phyloP scores from a whole-genome alignment of 2,888 invertebrate genomes.

The Blomia tropicalis region DNA sequence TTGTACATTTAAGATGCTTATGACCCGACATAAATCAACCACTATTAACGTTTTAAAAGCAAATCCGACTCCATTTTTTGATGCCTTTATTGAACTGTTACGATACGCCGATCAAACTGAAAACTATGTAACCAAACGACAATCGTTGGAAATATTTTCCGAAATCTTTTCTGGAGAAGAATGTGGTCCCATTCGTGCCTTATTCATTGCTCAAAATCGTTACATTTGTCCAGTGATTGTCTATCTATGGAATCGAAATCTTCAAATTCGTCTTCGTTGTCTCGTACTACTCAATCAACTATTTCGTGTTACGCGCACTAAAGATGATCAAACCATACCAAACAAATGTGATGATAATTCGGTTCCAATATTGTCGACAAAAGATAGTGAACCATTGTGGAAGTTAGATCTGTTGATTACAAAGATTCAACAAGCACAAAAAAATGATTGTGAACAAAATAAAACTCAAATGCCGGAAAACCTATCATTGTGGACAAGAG shows the following conservation, averaged over 20 bases:
- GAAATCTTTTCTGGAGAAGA: slow-evolving; percentile 10
- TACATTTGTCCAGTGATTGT: background rate
- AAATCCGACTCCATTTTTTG: slow-evolving; percentile 9
- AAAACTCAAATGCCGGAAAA: background rate
- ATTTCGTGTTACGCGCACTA: background rate
- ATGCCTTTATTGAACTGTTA: slow-evolving; percentile 18
- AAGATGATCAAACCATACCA: background rate
- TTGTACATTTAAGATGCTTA: slow-evolving; percentile 14
- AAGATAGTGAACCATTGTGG: background rate
- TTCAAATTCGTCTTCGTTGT: slow-evolving; percentile 16
- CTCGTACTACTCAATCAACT: background rate
- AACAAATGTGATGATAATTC: background rate
- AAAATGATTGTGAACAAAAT: background rate
- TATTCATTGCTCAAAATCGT: background rate
- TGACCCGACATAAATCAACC: slow-evolving; percentile 15
- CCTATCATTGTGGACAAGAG: background rate
- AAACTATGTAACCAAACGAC: slow-evolving; percentile 23
- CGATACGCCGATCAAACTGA: slow-evolving; percentile 2
- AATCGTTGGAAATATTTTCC: slow-evolving; percentile 18
- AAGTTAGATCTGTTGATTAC: background rate
- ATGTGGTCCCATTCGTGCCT: background rate
- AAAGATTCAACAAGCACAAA: background rate
- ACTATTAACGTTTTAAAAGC: background rate
- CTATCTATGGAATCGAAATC: slow-evolving; percentile 16
- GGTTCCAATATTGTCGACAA: background rate